Evolutionary conservation across 2,113 vertebrate genomes (phyloP).

Genomic region (Daboia siamensis): DNA sequence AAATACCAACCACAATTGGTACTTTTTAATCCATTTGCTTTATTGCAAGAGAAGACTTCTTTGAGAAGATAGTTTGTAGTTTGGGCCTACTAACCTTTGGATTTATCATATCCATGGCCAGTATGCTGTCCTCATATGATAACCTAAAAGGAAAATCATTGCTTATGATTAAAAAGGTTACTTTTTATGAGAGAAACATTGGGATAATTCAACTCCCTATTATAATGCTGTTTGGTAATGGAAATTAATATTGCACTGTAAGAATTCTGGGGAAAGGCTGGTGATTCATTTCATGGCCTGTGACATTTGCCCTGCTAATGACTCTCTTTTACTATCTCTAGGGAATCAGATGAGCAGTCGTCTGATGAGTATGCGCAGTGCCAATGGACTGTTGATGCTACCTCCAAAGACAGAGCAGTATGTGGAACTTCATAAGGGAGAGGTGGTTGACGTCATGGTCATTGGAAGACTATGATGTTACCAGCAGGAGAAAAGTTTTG

Average conservation of each 20-base stretch:
- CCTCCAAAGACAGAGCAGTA: conserved; percentile 99
- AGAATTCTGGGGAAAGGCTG: not conserved
- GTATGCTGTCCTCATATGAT: not conserved
- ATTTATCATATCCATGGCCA: not conserved
- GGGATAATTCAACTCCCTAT: not conserved
- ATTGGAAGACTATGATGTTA: conserved; percentile 98
- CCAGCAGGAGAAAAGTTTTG: conserved; percentile 82
- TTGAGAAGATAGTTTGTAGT: not conserved
- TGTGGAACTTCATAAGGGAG: conserved; percentile 99
- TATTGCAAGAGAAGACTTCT: not conserved
- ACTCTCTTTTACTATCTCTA: conserved; percentile 48
- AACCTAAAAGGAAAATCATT: not conserved
- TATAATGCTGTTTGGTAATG: not conserved
- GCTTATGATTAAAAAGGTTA: not conserved
- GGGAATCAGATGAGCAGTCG: conserved; percentile 99
- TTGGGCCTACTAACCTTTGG: not conserved
- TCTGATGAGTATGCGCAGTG: conserved; percentile 99
- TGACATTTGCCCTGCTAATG: conserved; percentile 25
- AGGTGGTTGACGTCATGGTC: conserved; percentile 99
- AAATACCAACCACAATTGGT: not conserved
- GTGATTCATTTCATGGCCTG: not conserved
- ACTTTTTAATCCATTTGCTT: not conserved
- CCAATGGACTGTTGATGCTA: conserved; percentile 99
- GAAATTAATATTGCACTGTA: not conserved
- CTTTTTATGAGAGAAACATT: not conserved